Percentiles rank a stretch among this genome's conserved stretches.
Conservation (phyloP, 1,140 invertebrate genomes). For the Saccostrea glomerata region DNA sequence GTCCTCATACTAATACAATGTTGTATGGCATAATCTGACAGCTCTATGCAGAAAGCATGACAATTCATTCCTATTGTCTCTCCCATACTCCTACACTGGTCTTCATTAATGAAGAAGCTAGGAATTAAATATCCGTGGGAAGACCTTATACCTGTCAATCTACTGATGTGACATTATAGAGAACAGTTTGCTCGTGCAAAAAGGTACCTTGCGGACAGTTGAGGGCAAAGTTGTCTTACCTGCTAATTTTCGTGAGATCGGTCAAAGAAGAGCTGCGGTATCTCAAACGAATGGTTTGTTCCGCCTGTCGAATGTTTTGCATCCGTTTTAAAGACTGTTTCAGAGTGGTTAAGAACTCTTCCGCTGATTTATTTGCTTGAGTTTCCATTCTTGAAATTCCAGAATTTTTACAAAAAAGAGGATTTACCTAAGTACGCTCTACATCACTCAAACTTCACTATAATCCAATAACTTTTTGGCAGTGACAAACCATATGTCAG, state of each 20-base stretch:
- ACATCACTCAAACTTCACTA: conserved; percentile 18
- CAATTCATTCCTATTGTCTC: neutral
- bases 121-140: neutral
- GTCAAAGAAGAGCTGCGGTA: neutral
- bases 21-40: neutral
- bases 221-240: neutral
- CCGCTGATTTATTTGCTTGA: conserved; percentile 1
- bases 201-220: neutral
- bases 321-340: conserved; percentile 24
- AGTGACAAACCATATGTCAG: neutral
- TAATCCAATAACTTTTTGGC: conserved; percentile 21
- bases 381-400: conserved; percentile 28
- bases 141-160: neutral
- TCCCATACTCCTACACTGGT: neutral
- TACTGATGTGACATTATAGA: too few relatives aligned
- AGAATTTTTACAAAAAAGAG: neutral
- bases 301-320: conserved; percentile 29
- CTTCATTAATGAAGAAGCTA: neutral
- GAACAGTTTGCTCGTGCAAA: too few relatives aligned
- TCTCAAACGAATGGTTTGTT: conserved; percentile 11
- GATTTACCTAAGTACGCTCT: neutral
- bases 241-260: neutral
- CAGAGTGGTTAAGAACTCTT: neutral
- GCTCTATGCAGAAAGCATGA: neutral
- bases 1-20: neutral